Conservation (phyloP, 2,888 invertebrate species). For the Geotrupes spiniger region DNA sequence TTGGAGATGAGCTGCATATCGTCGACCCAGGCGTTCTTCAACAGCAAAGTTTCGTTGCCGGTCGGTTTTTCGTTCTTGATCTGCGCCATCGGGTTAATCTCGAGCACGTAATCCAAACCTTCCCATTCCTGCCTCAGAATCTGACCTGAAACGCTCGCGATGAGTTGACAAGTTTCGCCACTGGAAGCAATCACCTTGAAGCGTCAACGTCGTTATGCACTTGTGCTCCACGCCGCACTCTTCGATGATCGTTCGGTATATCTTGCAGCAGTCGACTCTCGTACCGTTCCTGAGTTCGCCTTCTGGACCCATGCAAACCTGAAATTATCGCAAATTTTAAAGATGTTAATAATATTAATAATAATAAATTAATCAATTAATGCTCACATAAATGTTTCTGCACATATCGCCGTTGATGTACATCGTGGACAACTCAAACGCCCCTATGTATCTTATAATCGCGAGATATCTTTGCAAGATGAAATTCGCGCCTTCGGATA, state of each 20-base stretch:
- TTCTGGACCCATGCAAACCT: slow-evolving; percentile 56
- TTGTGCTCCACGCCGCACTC: slow-evolving; percentile 55
- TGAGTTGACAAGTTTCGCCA: too few species aligned
- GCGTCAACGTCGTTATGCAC: slow-evolving; percentile 56
- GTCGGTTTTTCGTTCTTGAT: slow-evolving; percentile 33
- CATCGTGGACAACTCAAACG: slow-evolving; percentile 56
- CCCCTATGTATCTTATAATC: slow-evolving; percentile 54
- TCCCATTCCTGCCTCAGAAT: slow-evolving; percentile 63
- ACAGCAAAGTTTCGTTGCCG: slow-evolving; percentile 45
- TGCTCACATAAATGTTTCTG: slow-evolving; percentile 60
- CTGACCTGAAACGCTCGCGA: slow-evolving; percentile 53
- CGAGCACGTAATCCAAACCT: slow-evolving; percentile 55
- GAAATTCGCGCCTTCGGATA: slow-evolving; percentile 64
- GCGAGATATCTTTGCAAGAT: slow-evolving; percentile 61
- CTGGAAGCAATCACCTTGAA: slow-evolving; percentile 57
- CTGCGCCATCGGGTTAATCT: slow-evolving; percentile 57
- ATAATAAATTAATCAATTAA: too few species aligned
- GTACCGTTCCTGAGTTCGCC: slow-evolving; percentile 55
- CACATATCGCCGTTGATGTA: slow-evolving; percentile 60
- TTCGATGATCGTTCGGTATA: slow-evolving; percentile 59
- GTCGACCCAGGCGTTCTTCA: slow-evolving; percentile 55
- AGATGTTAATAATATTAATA: slow-evolving; percentile 5
- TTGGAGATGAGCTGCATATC: slow-evolving; percentile 62
- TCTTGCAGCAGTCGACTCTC: slow-evolving; percentile 56
- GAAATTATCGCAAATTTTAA: slow-evolving; percentile 13